Evolutionary conservation across 2,797 vertebrate species (phyloP).

Genomic region (Etheostoma perlongum): DNA sequence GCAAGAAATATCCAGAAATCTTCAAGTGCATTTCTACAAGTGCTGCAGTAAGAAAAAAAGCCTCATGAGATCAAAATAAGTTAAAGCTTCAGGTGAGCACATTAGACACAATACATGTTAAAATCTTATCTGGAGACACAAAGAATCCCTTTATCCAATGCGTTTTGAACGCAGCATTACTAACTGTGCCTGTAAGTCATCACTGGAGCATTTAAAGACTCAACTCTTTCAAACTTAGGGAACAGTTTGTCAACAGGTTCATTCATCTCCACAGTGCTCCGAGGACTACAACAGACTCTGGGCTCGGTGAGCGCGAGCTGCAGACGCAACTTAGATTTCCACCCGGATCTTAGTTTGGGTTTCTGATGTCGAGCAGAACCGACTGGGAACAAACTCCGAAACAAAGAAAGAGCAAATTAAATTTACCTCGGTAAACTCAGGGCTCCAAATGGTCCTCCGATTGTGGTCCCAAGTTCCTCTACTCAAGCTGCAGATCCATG

Average conservation of each 20-base stretch:
- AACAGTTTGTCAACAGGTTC: conserved; percentile 12
- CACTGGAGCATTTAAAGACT: neutral
- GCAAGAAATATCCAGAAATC: conserved; percentile 5
- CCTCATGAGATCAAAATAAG: neutral
- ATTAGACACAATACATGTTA: neutral
- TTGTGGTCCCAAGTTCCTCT: conserved; percentile 22
- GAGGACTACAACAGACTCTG: neutral
- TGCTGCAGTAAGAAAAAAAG: neutral
- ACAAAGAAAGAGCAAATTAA: neutral
- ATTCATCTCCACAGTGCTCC: neutral
- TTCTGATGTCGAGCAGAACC: neutral
- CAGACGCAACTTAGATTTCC: conserved; percentile 6
- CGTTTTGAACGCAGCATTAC: neutral
- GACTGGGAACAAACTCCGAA: neutral
- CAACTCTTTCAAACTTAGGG: neutral
- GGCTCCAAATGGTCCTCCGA: conserved; percentile 21
- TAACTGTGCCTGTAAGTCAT: rapidly evolving
- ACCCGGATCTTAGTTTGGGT: neutral
- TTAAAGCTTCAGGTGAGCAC: neutral
- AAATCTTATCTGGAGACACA: neutral
- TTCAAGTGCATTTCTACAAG: neutral
- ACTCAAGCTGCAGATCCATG: conserved; percentile 27
- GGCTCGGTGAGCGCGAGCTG: conserved; percentile 2
- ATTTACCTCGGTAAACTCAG: conserved; percentile 64
- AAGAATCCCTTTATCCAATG: neutral